phyloP scores from a whole-genome alignment of 2,113 vertebrate genomes.

The Callopanchax toddi region DNA sequence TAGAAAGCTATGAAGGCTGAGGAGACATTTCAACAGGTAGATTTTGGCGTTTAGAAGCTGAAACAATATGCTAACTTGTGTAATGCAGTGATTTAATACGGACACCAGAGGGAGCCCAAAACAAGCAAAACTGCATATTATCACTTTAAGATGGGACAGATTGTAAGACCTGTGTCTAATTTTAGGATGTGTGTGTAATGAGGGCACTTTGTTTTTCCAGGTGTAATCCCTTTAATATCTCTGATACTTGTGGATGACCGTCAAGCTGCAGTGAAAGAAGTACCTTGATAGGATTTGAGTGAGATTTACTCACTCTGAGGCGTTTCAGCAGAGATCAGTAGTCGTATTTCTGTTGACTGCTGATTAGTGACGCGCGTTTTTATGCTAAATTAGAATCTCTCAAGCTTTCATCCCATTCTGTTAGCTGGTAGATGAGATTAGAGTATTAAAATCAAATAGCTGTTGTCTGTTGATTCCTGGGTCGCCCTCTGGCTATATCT shows the following conservation, averaged over 20 bases:
- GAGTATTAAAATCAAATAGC: conserved; percentile 19
- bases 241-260: conserved; percentile 35
- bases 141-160: no score
- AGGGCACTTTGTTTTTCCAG: conserved; percentile 3
- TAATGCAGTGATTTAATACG: no score
- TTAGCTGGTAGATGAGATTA: conserved; percentile 28
- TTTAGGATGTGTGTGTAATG: conserved; percentile 17
- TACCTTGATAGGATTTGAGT: conserved; percentile 41
- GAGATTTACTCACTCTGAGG: conserved; percentile 25
- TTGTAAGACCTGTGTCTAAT: not conserved
- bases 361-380: conserved; percentile 22
- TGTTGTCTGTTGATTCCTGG: conserved; percentile 1
- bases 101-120: no score
- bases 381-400: conserved; percentile 27
- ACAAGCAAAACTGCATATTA: no score
- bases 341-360: conserved; percentile 23
- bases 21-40: no score
- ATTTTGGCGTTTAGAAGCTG: no score
- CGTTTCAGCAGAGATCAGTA: conserved; percentile 43
- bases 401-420: conserved; percentile 40
- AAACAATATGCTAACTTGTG: no score
- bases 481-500: conserved; percentile 30
- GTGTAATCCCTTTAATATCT: conserved; percentile 25
- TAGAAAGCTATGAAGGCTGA: no score
- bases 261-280: conserved; percentile 31